Evolutionary conservation across 2,113 vertebrate species (phyloP), one percentile per base, ranked within the genome.

Genomic region (Sebastes schlegelii): DNA sequence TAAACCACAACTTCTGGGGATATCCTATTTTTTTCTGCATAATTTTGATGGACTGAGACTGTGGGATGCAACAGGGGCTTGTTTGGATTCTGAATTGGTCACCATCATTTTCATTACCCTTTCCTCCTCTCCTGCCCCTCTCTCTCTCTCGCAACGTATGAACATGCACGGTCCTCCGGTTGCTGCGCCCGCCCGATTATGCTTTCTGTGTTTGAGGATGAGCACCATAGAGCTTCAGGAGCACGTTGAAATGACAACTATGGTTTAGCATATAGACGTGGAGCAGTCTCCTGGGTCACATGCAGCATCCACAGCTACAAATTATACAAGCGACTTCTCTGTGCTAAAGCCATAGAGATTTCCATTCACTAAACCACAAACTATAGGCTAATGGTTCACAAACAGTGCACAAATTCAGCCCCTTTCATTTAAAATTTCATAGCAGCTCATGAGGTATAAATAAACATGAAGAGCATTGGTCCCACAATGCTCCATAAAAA

Each of bases 1-100:
- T 78, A 55, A 84, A 84, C 51, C 94, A 91, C 89, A 91, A 61
- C 90, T 89, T 94, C 94, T 94, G 93, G 34, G 85, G 69, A 80
- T 92, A 23, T 92, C 89, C 85, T 49, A 13, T 13, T 90, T 89
- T 89, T 89, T 79, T 92, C 89, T 91, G 92, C 82, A 81, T 91
- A 0, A 88, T 67, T 92, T 87, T 91, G 82, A 91, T 73, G 81
- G 90, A 90, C 87, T 89, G 45, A 86, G 86, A 74, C 61, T 85
- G 82, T 55, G 79, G 79, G 79, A 85, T 64, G 66, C 75, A 78
- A 66, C 80, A 80, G 74, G 83, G 70, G 71, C 54, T 80, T 71
- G 89, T 87, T 13, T 77, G 90, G 66, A 12, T 45, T 83, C 78
- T 62, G 91, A 91, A 48, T 75, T 88, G 85, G 93, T 92, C 93